Base-by-base conservation (phyloP, 2,797 vertebrate species). In the Potorous gilbertii region DNA sequence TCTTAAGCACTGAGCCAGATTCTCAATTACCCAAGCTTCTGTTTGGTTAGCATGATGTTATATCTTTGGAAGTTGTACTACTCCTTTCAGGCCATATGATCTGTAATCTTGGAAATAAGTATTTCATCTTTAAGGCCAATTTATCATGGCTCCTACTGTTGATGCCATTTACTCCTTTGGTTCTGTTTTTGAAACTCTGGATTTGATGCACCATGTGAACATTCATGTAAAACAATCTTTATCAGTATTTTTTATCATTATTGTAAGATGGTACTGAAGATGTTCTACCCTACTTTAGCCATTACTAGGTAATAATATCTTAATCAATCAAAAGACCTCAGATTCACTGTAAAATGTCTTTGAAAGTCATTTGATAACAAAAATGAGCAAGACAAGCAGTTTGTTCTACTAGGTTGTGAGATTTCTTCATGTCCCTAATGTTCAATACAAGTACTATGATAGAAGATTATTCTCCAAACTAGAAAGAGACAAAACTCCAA, bases 1-100 rank as follows among this genome's bases (percentile, higher is more conserved):
- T 16, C 57, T 89, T 40, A 87, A 92, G 52, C 34, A 31, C 14
- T 9, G 2, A 91, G n/a, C 11, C 55, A 56, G 54, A 93, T 91
- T 66, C 40, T n/a, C 59, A 12, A 54, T 29, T 3, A 14, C 0
- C 11, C 52, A 0, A 46, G n/a, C 56, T 81, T 91, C 87, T 90
- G 54, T 28, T 55, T 55, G 55, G 1, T 91, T 90, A 40, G 62
- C 62, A 74, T 40, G n/a, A 6, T 40, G 62, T 14, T 40, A 74
- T n/a, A 40, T n/a, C 16, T 74, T 74, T 4, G 93, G 96, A 94
- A 56, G 0, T 95, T 92, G 4, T 91, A 91, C 92, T 92, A 92
- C 40, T 55, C 0, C 10, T 92, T 91, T 81, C 29, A 18, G 11
- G 90, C 46, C 90, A 94, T 93, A 92, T 56, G 66, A 1, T 28